Conservation (phyloP, 2,888 invertebrate species). For the Bursaphelenchus okinawaensis region DNA sequence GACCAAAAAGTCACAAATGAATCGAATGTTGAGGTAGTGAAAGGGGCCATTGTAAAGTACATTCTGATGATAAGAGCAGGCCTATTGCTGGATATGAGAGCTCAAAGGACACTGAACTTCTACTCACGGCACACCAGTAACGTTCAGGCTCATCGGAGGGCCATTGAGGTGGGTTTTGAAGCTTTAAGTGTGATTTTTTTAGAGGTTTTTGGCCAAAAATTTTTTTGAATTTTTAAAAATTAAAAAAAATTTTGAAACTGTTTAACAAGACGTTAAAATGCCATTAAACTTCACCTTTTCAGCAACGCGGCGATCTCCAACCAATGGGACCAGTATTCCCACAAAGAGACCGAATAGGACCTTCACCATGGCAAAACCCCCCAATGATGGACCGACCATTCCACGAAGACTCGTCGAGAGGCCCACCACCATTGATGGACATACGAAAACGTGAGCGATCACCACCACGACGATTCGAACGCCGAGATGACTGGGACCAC, state of each 20-base stretch:
- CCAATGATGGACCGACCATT: background rate
- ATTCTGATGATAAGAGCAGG: constrained; percentile 7
- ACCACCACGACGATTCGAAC: background rate
- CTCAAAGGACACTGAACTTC: constrained; percentile 6
- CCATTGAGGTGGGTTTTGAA: background rate
- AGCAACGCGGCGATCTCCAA: background rate
- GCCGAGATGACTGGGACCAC: background rate
- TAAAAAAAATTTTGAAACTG: too few species aligned
- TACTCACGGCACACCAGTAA: constrained; percentile 1
- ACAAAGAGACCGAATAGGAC: background rate
- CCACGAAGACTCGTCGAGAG: background rate
- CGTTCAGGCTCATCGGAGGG: constrained; percentile 8
- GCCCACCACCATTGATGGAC: background rate
- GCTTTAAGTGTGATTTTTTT: background rate
- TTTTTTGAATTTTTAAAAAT: too few species aligned
- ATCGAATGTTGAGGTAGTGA: constrained; percentile 1
- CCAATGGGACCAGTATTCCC: background rate
- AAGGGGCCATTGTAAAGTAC: constrained; percentile 3
- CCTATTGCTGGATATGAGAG: constrained; percentile 1
- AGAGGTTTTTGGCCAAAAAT: too few species aligned
- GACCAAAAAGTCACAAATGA: background rate
- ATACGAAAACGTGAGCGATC: background rate
- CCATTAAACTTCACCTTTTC: too few species aligned
- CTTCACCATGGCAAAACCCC: background rate
- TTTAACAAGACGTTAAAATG: too few species aligned